Base-by-base conservation (phyloP, 2,888 invertebrate genomes). In the Oligia strigilis region DNA sequence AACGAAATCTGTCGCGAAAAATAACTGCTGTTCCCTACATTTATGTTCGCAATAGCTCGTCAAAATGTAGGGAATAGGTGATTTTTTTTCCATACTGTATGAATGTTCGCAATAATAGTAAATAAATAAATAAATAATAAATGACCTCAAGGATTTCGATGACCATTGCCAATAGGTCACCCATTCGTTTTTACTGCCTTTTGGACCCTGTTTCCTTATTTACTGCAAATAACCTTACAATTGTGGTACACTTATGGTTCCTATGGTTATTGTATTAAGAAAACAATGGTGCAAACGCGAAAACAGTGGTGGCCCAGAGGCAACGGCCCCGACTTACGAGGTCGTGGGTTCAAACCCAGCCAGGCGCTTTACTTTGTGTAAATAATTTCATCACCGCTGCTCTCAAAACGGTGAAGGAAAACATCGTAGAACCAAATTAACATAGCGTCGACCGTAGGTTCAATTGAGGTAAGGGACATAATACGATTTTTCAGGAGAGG, bases 201-300 rank as follows among this genome's bases (percentile, higher is more conserved):
- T 72, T 69, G n/a, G 40, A 67, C 49, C 77, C 66, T n/a, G 19
- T 81, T 72, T 67, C n/a, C 17, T 58, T 40, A 72, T 81, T 81
- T 81, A 81, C 66, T 77, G 77, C 81, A 81, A 77, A 81, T 82
- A 70, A 77, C 81, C 71, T 49, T 58, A 65, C 66, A 49, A 82
- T 62, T 72, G 40, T 72, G 71, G 43, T 60, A 62, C 62, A 46
- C 0, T 36, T 36, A 67, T 13, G 36, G 36, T 29, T 29, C 29
- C n/a, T 75, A 67, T 60, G 66, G 14, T 69, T 67, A 40, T 74
- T 62, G 11, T 67, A 43, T 40, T 60, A 62, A 29, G 55, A 67
- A 58, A 58, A 58, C 58, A 58, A 11, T 58, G 23, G 11, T 11
- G 11, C 58, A n/a, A 19, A 55, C 55, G 8, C 8, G 55, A 55